These are phyloP conservation scores for Conistra vaccinii DNA, from an alignment of 2,888 invertebrate genomes.

Conservation along the genomic window DNA sequence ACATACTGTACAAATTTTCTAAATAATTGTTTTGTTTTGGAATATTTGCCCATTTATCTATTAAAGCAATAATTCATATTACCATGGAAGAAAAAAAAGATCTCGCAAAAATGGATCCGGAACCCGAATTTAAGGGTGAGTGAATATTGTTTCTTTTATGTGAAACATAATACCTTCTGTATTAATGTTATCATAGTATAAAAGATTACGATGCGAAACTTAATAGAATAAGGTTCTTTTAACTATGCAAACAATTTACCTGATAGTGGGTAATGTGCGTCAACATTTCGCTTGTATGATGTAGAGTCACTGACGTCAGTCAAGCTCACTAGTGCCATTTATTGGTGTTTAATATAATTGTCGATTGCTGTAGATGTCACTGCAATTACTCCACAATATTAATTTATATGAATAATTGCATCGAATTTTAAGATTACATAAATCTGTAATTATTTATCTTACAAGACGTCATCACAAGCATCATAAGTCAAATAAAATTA, in stretches of 20 bases:
- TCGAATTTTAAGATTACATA: neutral
- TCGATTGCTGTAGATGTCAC: neutral
- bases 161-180: neutral
- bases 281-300: neutral
- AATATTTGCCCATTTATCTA: neutral
- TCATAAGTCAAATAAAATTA: neutral
- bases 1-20: neutral
- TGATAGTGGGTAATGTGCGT: neutral
- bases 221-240: neutral
- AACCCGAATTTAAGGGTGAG: constrained; percentile 42
- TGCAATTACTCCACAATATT: neutral
- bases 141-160: neutral
- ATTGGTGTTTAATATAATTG: neutral
- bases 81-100: constrained; percentile 31
- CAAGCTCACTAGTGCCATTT: constrained; percentile 1
- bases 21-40: neutral
- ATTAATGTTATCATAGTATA: neutral
- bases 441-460: neutral
- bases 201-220: neutral
- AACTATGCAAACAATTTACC: neutral
- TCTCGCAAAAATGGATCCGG: neutral
- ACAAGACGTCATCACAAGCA: neutral
- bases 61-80: neutral
- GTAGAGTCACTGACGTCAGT: neutral
- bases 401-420: neutral